These are phyloP conservation scores for Rhincodon typus DNA, from an alignment of 2,797 vertebrate genomes.

Conservation along the genomic window DNA sequence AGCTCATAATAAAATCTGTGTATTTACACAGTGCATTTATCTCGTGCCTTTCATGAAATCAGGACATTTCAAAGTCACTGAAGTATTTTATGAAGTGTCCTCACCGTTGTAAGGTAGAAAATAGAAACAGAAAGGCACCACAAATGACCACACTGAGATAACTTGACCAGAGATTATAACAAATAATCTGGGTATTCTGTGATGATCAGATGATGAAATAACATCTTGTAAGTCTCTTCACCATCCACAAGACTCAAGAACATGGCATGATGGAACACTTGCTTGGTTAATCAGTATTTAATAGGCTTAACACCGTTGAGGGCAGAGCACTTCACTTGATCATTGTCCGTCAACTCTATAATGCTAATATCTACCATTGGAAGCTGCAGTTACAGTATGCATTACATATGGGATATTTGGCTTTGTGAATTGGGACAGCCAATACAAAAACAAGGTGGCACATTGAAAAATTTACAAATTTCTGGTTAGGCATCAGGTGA, in stretches of 20 bases:
- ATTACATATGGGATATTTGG: neutral
- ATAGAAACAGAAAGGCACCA: neutral
- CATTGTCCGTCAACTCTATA: neutral
- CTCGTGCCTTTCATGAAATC: neutral
- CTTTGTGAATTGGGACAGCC: neutral
- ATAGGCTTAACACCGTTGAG: neutral
- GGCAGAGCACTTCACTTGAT: neutral
- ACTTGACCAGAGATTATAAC: neutral
- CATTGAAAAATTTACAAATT: neutral
- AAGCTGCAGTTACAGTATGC: neutral
- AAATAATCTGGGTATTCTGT: neutral
- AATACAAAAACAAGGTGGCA: neutral
- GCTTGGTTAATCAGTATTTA: neutral
- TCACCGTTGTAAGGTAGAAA: neutral
- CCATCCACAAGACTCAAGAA: neutral
- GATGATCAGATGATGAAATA: neutral
- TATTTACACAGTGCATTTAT: neutral
- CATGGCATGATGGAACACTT: neutral
- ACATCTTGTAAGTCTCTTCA: neutral
- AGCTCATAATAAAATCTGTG: too few species aligned
- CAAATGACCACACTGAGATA: neutral
- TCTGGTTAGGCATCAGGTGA: neutral
- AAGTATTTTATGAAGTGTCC: neutral
- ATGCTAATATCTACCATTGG: neutral
- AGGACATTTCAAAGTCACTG: neutral